Conservation (phyloP, 1,140 invertebrate genomes). For the Nasonia longicornis region DNA sequence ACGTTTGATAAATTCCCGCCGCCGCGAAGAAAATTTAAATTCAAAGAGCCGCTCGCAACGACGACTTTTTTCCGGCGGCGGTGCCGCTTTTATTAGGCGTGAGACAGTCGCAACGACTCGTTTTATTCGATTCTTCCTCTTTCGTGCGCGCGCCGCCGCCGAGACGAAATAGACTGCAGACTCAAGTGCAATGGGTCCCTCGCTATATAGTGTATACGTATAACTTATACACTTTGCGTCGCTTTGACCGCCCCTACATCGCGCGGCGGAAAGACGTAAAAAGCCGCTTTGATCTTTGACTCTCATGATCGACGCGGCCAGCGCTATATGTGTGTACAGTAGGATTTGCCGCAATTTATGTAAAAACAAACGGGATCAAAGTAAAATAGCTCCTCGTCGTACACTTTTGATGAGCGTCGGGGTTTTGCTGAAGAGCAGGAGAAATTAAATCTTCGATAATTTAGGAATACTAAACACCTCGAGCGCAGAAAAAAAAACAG, state of each 20-base stretch:
- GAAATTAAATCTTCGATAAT: too few relatives aligned
- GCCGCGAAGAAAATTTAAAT: neutral
- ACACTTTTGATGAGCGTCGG: too few relatives aligned
- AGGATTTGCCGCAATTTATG: neutral
- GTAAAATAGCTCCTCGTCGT: neutral
- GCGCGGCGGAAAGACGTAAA: neutral
- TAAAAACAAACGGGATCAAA: neutral
- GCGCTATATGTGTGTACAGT: too few relatives aligned
- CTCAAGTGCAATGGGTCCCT: neutral
- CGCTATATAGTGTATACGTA: neutral
- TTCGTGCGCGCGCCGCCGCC: neutral
- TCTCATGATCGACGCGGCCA: neutral
- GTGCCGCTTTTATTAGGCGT: conserved; percentile 4
- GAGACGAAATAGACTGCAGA: conserved; percentile 19
- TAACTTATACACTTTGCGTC: neutral
- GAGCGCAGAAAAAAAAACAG: too few relatives aligned
- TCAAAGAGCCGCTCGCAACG: neutral
- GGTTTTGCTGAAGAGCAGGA: too few relatives aligned
- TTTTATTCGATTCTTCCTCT: conserved; percentile 28
- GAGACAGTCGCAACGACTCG: conserved; percentile 3
- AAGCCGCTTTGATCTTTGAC: neutral
- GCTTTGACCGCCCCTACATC: neutral
- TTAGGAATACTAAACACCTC: too few relatives aligned
- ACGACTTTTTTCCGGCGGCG: neutral
- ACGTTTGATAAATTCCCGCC: too few relatives aligned